Evolutionary conservation across 2,888 invertebrate species (phyloP), one percentile per base, ranked within the genome.

Genomic region (Xanthorhoe designata): DNA sequence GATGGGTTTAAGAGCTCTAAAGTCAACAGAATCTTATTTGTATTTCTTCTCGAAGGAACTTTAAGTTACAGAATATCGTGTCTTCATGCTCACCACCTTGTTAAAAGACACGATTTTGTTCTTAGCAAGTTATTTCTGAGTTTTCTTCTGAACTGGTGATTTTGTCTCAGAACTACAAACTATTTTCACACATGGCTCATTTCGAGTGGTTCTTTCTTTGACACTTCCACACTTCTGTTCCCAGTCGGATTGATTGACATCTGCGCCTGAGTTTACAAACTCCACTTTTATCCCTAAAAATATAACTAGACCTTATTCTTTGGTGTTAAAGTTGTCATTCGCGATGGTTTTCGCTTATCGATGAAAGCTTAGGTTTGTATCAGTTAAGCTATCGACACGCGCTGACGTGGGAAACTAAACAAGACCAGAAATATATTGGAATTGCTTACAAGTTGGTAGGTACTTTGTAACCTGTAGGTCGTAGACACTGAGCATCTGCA

Each of bases 381-480:
- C 67, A 74, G 79, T 77, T 76, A 75, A 80, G 78, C 79, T 84
- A 87, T 89, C 86, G 87, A 86, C 85, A 83, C 82, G 80, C 83
- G 84, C 78, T 85, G 87, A 89, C 90, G 86, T 91, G 91, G 85
- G 91, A 91, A 91, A 85, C 85, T 91, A 91, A 90, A 91, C 89
- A 90, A 76, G 75, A 74, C 81, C 77, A 70, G 79, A 82, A 82
- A 84, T 82, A 82, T 81, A 81, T 79, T 76, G 64, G 70, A 75
- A 77, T 80, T 77, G 79, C 73, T 82, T 84, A 82, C 76, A 81
- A 83, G n/a, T n/a, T n/a, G n/a, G 79, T 79, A 76, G 70, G 68
- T 73, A 61, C 61, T 68, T 78, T 62, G 54, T 57, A 69, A 71
- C 57, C 73, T 75, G 76, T 77, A 45, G 63, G 52, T 64, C 64